phyloP scores from a whole-genome alignment of 2,113 vertebrate species.

The Columbina picui region DNA sequence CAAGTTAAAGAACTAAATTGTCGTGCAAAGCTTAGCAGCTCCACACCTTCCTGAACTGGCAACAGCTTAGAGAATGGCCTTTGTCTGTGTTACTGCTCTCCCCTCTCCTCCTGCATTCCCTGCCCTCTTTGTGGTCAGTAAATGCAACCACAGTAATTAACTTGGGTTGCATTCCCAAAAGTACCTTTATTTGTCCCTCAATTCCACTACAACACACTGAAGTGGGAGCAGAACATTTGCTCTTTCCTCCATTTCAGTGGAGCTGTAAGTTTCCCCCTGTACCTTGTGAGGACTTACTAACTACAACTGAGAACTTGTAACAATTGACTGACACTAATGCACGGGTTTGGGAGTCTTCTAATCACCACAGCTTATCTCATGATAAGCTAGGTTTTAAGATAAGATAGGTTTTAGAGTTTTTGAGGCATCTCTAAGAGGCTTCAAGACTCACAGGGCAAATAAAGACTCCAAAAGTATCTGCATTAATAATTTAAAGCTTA shows the following conservation, averaged over 20 bases:
- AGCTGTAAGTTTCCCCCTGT: fast-evolving
- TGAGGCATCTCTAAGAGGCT: neutral
- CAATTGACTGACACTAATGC: neutral
- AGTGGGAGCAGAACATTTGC: neutral
- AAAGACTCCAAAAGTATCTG: neutral
- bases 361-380: neutral
- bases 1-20: neutral
- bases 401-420: neutral
- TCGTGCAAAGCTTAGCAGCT: neutral
- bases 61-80: neutral
- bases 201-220: neutral
- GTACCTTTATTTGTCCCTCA: neutral
- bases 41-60: neutral
- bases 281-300: neutral
- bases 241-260: neutral
- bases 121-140: neutral
- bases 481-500: neutral
- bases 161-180: neutral
- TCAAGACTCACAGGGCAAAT: neutral
- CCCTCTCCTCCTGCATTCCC: neutral
- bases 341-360: neutral
- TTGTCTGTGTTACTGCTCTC: neutral
- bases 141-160: neutral
- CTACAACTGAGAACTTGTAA: neutral
- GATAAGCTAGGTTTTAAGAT: too few species aligned